These are phyloP conservation scores for Phengaris alcon DNA, from an alignment of 2,888 invertebrate species.

Conservation along the genomic window DNA sequence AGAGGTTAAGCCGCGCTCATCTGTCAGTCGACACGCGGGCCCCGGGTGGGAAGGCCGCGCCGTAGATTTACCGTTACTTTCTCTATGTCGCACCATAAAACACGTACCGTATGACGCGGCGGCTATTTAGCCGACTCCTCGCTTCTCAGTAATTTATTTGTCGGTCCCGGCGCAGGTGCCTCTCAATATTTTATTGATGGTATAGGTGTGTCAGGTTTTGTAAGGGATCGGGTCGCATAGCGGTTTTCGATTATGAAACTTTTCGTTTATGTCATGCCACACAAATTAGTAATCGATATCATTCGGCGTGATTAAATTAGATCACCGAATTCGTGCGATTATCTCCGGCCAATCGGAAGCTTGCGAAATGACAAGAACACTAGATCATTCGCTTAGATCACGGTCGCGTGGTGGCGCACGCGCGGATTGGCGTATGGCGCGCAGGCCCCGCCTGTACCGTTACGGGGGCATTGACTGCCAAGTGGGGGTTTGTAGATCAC, in stretches of 20 bases:
- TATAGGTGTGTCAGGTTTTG: slow-evolving; percentile 39
- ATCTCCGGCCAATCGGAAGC: slow-evolving; percentile 68
- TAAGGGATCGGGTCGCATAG: slow-evolving; percentile 38
- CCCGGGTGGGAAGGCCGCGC: slow-evolving; percentile 69
- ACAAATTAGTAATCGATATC: slow-evolving; percentile 17
- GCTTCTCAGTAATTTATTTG: slow-evolving; percentile 59
- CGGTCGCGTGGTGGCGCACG: slow-evolving; percentile 59
- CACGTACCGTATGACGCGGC: slow-evolving; percentile 61
- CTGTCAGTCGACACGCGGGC: slow-evolving; percentile 74
- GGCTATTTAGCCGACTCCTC: slow-evolving; percentile 57
- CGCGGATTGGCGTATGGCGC: slow-evolving; percentile 70
- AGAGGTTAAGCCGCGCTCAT: slow-evolving; percentile 75
- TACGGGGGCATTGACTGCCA: slow-evolving; percentile 73
- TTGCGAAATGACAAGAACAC: slow-evolving; percentile 73
- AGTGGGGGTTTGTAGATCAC: slow-evolving; percentile 72
- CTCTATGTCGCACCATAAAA: slow-evolving; percentile 63
- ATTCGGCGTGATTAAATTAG: slow-evolving; percentile 49
- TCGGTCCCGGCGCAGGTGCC: slow-evolving; percentile 54
- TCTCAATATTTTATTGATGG: slow-evolving; percentile 48
- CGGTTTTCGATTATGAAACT: slow-evolving; percentile 37
- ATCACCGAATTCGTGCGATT: slow-evolving; percentile 61
- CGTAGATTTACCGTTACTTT: slow-evolving; percentile 63
- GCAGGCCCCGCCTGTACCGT: slow-evolving; percentile 75
- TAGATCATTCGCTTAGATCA: slow-evolving; percentile 77
- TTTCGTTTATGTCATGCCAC: slow-evolving; percentile 16